A percentile compares a stretch with the other conserved stretches of the same genome.
Conservation (phyloP, 2,113 vertebrate genomes). For the Gallinago undulata region DNA sequence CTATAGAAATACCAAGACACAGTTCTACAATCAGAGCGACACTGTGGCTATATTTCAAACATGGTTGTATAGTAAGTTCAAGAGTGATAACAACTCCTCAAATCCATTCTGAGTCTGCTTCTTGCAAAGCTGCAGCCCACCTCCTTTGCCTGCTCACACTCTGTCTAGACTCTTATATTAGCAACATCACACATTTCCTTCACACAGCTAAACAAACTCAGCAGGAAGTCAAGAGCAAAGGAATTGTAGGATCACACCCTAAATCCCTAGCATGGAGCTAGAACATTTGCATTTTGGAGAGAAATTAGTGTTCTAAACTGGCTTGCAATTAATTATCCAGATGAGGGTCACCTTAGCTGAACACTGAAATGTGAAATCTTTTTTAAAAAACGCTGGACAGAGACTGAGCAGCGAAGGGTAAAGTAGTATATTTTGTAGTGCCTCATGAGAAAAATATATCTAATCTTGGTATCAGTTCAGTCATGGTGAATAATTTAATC, state of each 20-base stretch:
- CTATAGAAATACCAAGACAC: not conserved
- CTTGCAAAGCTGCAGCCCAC: not conserved
- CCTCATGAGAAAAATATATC: slow-evolving; percentile 42
- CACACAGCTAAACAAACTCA: not conserved
- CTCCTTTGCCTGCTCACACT: not conserved
- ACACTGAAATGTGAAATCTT: slow-evolving; percentile 16
- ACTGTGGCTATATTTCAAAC: not conserved
- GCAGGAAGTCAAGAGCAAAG: not conserved
- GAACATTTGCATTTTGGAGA: not conserved
- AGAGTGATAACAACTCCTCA: not conserved
- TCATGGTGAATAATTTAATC: slow-evolving; percentile 63
- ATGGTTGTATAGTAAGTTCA: not conserved
- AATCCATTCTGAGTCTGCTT: not conserved
- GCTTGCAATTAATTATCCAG: not conserved
- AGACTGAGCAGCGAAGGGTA: not conserved
- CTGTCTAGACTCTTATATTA: not conserved
- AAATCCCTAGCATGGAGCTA: not conserved
- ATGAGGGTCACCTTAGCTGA: slow-evolving; percentile 47
- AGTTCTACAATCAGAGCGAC: not conserved
- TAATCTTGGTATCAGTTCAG: slow-evolving; percentile 11
- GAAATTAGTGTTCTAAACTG: not conserved
- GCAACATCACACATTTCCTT: not conserved
- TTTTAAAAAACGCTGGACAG: not conserved
- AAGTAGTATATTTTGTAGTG: slow-evolving; percentile 3
- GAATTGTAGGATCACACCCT: slow-evolving; percentile 17